Evolutionary conservation across 2,888 invertebrate species (phyloP).

Genomic region (Dichetophora obliterata): DNA sequence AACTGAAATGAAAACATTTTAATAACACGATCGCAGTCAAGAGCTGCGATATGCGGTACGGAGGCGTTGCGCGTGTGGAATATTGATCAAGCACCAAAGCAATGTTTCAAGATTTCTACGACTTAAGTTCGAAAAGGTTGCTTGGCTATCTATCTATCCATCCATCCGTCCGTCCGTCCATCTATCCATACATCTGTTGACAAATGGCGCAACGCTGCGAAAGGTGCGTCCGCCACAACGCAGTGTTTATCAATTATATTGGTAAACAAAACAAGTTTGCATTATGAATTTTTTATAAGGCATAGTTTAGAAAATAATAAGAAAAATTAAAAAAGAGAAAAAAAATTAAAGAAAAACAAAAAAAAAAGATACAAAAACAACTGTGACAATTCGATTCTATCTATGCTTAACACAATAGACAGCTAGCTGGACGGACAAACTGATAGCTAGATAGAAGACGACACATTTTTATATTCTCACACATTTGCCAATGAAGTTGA

Average conservation of each 20-base stretch:
- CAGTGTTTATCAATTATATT: conserved; percentile 43
- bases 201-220: conserved; percentile 11
- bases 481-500: background rate
- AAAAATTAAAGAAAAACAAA: background rate
- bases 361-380: no score
- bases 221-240: conserved; percentile 30
- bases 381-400: conserved; percentile 13
- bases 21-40: conserved; percentile 22
- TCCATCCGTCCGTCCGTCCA: background rate
- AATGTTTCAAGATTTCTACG: background rate
- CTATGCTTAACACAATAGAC: background rate
- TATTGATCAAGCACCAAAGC: conserved; percentile 30
- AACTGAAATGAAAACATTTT: conserved; percentile 18
- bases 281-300: conserved; percentile 43
- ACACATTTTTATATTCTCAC: background rate
- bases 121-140: background rate
- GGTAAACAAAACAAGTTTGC: conserved; percentile 43
- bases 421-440: background rate
- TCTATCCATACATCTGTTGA: background rate
- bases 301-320: conserved; percentile 8
- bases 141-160: no score
- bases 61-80: conserved; percentile 40
- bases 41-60: conserved; percentile 15
- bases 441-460: background rate
- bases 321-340: no score